phyloP scores from a whole-genome alignment of 2,797 vertebrate species.

The Anguilla megastoma region DNA sequence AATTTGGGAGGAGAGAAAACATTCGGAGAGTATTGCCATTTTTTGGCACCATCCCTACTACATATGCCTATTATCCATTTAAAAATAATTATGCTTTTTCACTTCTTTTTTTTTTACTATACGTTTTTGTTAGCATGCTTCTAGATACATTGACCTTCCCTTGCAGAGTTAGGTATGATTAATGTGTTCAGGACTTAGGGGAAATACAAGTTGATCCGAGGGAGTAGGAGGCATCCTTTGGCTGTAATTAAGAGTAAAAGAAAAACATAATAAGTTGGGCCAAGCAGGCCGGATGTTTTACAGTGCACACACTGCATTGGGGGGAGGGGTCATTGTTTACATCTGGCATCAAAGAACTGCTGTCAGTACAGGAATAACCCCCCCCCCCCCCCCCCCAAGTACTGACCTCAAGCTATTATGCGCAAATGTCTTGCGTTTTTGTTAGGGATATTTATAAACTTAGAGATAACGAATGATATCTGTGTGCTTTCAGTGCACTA shows the following conservation, averaged over 20 bases:
- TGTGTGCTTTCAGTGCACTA: not conserved
- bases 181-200: not conserved
- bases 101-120: too few species aligned
- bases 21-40: too few species aligned
- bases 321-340: not conserved
- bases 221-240: constrained; percentile 22
- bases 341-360: not conserved
- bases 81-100: not conserved
- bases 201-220: constrained; percentile 4
- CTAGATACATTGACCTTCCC: not conserved
- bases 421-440: constrained; percentile 1
- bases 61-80: not conserved
- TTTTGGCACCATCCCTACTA: not conserved
- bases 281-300: not conserved
- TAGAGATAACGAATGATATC: constrained; percentile 3
- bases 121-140: not conserved
- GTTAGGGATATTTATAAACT: constrained; percentile 21
- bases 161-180: not conserved
- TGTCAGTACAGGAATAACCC: not conserved
- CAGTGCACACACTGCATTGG: not conserved
- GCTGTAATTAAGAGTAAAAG: constrained; percentile 25
- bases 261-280: constrained; percentile 25
- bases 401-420: not conserved
- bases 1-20: too few species aligned
- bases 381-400: not conserved